Percentiles rank a stretch among this genome's conserved stretches.
These are phyloP conservation scores for Isichthys henryi DNA, from an alignment of 2,113 vertebrate genomes.

Conservation along the genomic window DNA sequence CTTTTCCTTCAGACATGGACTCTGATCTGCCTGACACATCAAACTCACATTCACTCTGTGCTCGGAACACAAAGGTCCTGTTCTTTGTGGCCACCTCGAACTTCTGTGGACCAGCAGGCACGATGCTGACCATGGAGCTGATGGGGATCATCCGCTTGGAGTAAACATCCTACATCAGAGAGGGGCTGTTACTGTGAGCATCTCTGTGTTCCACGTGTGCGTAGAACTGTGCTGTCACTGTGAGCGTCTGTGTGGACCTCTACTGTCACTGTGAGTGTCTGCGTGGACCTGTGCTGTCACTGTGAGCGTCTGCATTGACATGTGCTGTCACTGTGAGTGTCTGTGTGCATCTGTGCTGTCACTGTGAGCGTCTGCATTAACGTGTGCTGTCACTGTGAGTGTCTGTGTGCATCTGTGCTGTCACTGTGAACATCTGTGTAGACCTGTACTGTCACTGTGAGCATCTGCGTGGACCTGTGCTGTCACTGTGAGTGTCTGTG, in stretches of 20 bases:
- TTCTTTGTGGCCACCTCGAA: slow-evolving; percentile 69
- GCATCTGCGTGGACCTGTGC: too few species aligned
- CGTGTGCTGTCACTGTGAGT: too few species aligned
- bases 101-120: slow-evolving; percentile 56
- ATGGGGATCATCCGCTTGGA: slow-evolving; percentile 68
- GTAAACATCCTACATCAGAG: slow-evolving; percentile 10
- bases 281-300: too few species aligned
- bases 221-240: background rate
- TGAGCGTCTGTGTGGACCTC: background rate
- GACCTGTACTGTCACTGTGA: background rate
- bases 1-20: background rate
- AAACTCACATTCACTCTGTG: slow-evolving; percentile 60
- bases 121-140: slow-evolving; percentile 49
- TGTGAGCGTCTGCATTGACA: background rate
- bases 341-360: too few species aligned
- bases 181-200: background rate
- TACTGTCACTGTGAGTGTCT: too few species aligned
- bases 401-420: too few species aligned
- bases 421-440: background rate
- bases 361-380: too few species aligned
- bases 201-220: background rate
- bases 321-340: too few species aligned
- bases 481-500: too few species aligned
- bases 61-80: slow-evolving; percentile 68
- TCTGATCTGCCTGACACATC: background rate